A percentile compares a stretch with the other conserved stretches of the same genome.
Evolutionary conservation across 2,113 vertebrate species (phyloP).

Genomic region (Lipophrys pholis): DNA sequence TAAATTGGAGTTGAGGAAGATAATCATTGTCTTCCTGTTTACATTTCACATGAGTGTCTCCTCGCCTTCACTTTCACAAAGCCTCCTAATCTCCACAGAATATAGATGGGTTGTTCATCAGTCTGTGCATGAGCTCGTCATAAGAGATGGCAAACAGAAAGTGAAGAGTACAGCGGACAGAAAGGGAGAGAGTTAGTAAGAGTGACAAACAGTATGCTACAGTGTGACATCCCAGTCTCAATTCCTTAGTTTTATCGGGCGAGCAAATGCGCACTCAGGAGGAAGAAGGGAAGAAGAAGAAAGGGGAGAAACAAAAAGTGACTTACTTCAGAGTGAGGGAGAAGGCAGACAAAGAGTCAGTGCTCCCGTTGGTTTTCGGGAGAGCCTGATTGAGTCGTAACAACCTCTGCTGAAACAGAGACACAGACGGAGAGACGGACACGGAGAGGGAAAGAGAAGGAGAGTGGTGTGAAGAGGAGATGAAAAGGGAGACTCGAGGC

Average conservation of each 20-base stretch:
- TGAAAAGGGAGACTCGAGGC: slow-evolving; percentile 41
- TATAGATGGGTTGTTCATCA: slow-evolving; percentile 65
- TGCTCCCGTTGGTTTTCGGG: slow-evolving; percentile 45
- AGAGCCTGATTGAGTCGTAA: slow-evolving; percentile 69
- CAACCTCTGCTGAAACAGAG: slow-evolving; percentile 30
- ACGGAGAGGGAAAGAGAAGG: slow-evolving; percentile 14
- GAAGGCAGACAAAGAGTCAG: slow-evolving; percentile 39
- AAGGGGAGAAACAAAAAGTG: slow-evolving; percentile 40
- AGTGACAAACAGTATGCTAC: background rate
- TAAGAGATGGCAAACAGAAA: slow-evolving; percentile 64
- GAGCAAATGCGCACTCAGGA: slow-evolving; percentile 26
- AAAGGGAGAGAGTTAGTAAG: slow-evolving; percentile 1
- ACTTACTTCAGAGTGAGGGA: slow-evolving; percentile 65
- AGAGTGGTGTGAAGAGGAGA: slow-evolving; percentile 38
- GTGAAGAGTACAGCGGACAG: slow-evolving; percentile 43
- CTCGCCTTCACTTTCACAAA: slow-evolving; percentile 67
- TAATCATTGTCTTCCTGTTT: slow-evolving; percentile 69
- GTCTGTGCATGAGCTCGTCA: slow-evolving; percentile 61
- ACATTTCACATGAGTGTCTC: slow-evolving; percentile 59
- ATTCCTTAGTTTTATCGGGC: slow-evolving; percentile 52
- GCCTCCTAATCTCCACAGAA: slow-evolving; percentile 58
- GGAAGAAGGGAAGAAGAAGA: slow-evolving; percentile 35
- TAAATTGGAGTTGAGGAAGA: slow-evolving; percentile 47
- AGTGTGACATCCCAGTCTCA: slow-evolving; percentile 44
- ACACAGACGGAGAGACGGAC: slow-evolving; percentile 35